Evolutionary conservation across 2,113 vertebrate species (phyloP), one percentile per base, ranked within the genome.

Genomic region (Tricholaema leucomelas): DNA sequence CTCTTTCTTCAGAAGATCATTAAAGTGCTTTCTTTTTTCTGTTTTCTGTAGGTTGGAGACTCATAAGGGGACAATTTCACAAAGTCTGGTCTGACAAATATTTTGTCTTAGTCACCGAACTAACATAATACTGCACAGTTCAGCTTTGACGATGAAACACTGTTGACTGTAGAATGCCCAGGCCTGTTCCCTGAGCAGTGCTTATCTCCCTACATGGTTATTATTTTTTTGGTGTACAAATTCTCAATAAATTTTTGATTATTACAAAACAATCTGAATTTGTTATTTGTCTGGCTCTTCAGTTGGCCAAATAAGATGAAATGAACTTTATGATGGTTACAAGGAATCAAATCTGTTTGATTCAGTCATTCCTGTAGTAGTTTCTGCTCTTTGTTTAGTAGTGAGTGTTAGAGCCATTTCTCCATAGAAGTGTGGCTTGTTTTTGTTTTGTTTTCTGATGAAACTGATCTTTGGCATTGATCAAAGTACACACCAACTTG

Each of bases 1-100:
- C 72, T 87, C 5, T 75, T 94, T 85, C 46, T 69, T 83, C 56
- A 70, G 42, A 54, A 77, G 8, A 91, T 75, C 40, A 83, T 83
- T 85, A 44, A 82, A 82, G 83, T 44, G 75, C 76, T 93, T 92
- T 40, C 86, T 90, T 92, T 92, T 40, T 86, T 94, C 88, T 90
- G 28, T 96, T 95, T n/a, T n/a, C n/a, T n/a, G 82, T 93, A 98
- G 97, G 96, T 91, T 96, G 97, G 97, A 96, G 97, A 98, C 1
- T 31, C 64, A 4, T 98, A 97, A 97, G 85, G 88, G 87, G 81
- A 85, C 10, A 19, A 73, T 94, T 96, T 94, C 75, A 88, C 78
- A 91, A 86, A 89, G 92, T 94, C 78, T 91, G 90, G 83, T 90
- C 81, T 96, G 71, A 75, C 59, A 80, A 93, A 64, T 90, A 60